Percentiles rank a stretch among this genome's conserved stretches.
These are phyloP conservation scores for Torymus auratus DNA, from an alignment of 2,888 invertebrate species.

Conservation along the genomic window DNA sequence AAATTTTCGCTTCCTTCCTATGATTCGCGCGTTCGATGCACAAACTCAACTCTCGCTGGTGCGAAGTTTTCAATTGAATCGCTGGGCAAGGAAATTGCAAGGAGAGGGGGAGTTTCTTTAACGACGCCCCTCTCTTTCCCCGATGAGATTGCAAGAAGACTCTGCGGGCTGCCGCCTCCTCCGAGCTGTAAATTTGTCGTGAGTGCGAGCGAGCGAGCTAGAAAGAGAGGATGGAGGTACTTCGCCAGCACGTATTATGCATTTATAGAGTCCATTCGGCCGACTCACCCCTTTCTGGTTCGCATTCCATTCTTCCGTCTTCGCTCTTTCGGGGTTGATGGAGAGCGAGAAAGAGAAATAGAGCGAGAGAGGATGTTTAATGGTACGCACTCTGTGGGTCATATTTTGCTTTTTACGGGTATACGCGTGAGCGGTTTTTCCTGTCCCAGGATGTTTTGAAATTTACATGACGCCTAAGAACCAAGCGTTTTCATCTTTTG, in stretches of 20 bases:
- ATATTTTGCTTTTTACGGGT: neutral
- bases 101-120: conserved; percentile 27
- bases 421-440: conserved; percentile 7
- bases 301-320: conserved; percentile 7
- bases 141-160: neutral
- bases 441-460: neutral
- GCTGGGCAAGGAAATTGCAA: conserved; percentile 25
- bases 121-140: neutral
- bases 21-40: too few species aligned
- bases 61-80: conserved; percentile 52
- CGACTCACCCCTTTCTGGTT: conserved; percentile 9
- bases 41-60: too few species aligned
- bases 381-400: conserved; percentile 6
- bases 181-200: conserved; percentile 59
- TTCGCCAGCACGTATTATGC: conserved; percentile 56
- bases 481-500: too few species aligned
- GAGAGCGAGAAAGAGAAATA: neutral
- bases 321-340: neutral
- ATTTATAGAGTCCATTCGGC: conserved; percentile 61
- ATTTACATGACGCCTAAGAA: neutral
- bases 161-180: neutral
- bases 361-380: conserved; percentile 20
- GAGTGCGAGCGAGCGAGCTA: conserved; percentile 31
- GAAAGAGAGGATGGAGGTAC: neutral
- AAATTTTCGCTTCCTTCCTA: too few species aligned